phyloP scores from a whole-genome alignment of 2,888 invertebrate species.

The Belgica antarctica region DNA sequence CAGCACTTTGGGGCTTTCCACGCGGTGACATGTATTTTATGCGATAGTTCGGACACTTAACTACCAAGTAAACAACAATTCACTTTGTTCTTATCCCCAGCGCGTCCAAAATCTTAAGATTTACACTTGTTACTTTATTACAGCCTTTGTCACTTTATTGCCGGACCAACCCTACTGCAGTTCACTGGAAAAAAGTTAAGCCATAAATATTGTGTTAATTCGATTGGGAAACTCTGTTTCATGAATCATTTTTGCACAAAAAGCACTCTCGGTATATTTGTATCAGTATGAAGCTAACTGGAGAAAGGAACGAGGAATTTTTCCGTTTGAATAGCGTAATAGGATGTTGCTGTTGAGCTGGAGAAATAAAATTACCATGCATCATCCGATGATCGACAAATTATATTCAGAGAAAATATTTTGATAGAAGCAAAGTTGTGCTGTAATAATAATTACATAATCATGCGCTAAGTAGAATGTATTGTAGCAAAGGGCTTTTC shows the following conservation, averaged over 20 bases:
- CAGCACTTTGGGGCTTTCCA: no score
- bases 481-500: background rate
- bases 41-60: background rate
- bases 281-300: no score
- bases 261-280: background rate
- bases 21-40: no score
- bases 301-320: background rate
- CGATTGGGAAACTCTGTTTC: background rate
- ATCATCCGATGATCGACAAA: slow-evolving; percentile 26
- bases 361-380: slow-evolving; percentile 24
- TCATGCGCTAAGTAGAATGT: slow-evolving; percentile 31
- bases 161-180: background rate
- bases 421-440: background rate
- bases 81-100: no score
- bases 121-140: no score
- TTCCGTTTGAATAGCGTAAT: slow-evolving; percentile 17
- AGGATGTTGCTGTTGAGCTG: background rate
- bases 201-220: slow-evolving; percentile 34
- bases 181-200: slow-evolving; percentile 29
- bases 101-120: no score
- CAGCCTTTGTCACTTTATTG: no score
- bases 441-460: slow-evolving; percentile 27
- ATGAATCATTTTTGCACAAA: slow-evolving; percentile 20
- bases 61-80: background rate
- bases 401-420: background rate